Percentiles rank a stretch among this genome's conserved stretches.
phyloP scores from a whole-genome alignment of 2,888 invertebrate genomes.

The Amorpha juglandis region DNA sequence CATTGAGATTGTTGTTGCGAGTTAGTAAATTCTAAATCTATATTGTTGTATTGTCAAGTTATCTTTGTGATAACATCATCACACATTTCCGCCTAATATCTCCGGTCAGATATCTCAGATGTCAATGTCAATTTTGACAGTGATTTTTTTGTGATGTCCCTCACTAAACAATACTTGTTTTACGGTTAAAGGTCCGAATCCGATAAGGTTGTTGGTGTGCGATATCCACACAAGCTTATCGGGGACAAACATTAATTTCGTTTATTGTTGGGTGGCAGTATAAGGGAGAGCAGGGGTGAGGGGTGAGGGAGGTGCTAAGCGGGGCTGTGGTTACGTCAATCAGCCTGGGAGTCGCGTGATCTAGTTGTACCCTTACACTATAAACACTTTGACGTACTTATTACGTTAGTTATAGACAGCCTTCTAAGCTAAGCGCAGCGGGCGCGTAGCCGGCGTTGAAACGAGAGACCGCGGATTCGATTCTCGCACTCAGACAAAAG shows the following conservation, averaged over 20 bases:
- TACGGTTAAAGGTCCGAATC: conserved; percentile 24
- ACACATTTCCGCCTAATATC: background rate
- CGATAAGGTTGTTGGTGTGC: conserved; percentile 34
- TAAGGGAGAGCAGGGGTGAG: conserved; percentile 35
- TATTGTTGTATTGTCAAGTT: background rate
- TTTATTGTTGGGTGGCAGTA: conserved; percentile 65
- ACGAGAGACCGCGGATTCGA: no score
- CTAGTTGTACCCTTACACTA: conserved; percentile 35
- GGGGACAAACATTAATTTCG: conserved; percentile 74
- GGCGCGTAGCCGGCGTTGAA: no score
- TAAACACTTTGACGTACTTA: no score
- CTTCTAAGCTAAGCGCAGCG: no score
- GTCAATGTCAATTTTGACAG: conserved; percentile 4
- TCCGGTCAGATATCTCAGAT: background rate
- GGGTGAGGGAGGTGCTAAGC: conserved; percentile 33
- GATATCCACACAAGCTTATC: conserved; percentile 54
- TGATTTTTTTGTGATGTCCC: conserved; percentile 1
- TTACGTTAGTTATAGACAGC: no score
- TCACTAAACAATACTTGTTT: conserved; percentile 24
- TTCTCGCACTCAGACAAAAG: no score
- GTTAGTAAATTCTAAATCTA: background rate
- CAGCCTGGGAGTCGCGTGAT: conserved; percentile 52
- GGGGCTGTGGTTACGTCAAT: conserved; percentile 64
- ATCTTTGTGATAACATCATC: background rate
- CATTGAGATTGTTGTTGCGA: no score